phyloP scores from a whole-genome alignment of 2,113 vertebrate species.

The Nothocercus julius region DNA sequence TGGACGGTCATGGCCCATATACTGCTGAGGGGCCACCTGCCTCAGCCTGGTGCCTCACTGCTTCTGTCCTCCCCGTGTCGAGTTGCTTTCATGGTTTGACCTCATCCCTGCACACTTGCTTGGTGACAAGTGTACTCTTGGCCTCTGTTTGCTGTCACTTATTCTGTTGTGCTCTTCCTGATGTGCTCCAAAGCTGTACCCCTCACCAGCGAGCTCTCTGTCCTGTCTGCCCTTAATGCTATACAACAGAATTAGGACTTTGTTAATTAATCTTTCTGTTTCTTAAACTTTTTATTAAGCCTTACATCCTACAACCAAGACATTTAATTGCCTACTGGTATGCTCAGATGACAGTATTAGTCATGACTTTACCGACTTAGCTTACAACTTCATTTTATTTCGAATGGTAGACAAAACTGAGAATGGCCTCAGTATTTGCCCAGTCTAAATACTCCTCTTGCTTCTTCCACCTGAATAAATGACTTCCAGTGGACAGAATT shows the following conservation, averaged over 20 bases:
- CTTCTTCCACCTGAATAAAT: neutral
- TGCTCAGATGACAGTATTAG: neutral
- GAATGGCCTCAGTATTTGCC: neutral
- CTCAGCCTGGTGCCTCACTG: rapidly evolving
- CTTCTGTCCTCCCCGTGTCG: rapidly evolving
- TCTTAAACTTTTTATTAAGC: neutral
- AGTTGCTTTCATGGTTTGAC: rapidly evolving
- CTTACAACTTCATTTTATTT: neutral
- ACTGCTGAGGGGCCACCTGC: no score
- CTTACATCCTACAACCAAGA: neutral
- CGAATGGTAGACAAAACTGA: neutral
- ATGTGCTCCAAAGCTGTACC: no score
- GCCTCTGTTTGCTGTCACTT: no score
- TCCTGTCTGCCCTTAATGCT: no score
- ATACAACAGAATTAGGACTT: neutral
- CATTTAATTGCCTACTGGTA: neutral
- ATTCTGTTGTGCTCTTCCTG: no score
- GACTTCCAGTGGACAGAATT: neutral
- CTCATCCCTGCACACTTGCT: no score
- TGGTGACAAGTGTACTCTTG: no score
- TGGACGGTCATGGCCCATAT: no score
- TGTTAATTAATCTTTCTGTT: neutral
- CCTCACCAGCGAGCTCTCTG: no score
- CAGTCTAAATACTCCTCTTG: neutral
- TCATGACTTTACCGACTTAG: neutral